Evolutionary conservation across 2,797 vertebrate species (phyloP).

Genomic region (Zonotrichia albicollis): DNA sequence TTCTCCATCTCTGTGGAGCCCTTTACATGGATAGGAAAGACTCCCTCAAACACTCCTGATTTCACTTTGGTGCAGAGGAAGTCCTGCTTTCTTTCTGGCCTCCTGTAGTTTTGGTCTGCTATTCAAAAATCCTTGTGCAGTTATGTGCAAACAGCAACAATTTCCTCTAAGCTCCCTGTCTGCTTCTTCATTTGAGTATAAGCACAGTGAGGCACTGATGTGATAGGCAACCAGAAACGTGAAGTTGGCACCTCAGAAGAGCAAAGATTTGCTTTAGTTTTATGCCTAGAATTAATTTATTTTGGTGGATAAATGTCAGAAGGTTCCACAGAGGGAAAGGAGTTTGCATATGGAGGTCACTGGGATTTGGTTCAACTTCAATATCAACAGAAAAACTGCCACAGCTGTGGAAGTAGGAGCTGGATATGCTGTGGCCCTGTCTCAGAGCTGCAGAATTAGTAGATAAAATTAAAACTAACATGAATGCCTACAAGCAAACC

Average conservation of each 20-base stretch:
- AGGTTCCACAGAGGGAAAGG: neutral
- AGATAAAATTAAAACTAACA: neutral
- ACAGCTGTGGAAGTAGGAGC: neutral
- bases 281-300: neutral
- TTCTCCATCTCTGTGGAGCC: neutral
- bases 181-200: neutral
- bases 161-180: neutral
- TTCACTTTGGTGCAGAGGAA: neutral
- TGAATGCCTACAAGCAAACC: neutral
- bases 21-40: neutral
- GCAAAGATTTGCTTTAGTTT: neutral
- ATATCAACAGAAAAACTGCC: neutral
- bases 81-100: neutral
- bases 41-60: accelerated
- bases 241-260: neutral
- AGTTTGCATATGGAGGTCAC: neutral
- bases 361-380: neutral
- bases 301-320: neutral
- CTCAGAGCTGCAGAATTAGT: neutral
- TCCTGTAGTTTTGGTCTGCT: neutral
- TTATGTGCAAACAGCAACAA: accelerated
- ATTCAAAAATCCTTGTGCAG: neutral
- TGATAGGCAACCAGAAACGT: neutral
- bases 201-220: neutral
- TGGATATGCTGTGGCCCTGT: neutral